Base-by-base conservation (phyloP, 2,113 vertebrate species). In the Noturus placidus region DNA sequence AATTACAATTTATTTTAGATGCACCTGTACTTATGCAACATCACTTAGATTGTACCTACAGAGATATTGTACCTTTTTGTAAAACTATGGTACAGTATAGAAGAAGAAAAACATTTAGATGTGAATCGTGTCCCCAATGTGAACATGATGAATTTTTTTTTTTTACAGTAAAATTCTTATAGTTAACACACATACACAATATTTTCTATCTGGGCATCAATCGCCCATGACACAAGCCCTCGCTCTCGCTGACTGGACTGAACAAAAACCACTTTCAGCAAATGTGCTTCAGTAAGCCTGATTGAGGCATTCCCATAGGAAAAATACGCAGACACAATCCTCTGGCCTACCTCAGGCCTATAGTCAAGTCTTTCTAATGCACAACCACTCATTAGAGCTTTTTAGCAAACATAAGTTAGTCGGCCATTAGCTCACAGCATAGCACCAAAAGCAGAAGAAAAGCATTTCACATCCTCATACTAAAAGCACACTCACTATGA, bases 401-500 rank as follows among this genome's bases (percentile, higher is more conserved):
- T 85, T 83, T 50, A 80, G 67, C 61, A 6, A 67, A 56, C 7
- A 56, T 63, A 76, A 38, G n/a, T 61, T 38, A 35, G n/a, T 84
- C 42, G 69, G 70, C 50, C 87, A 88, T 88, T 85, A 84, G 42
- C 87, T 72, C 76, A 85, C 14, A 88, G 56, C 70, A 70, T 57
- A 82, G 78, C 25, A 76, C 35, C 56, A 54, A 88, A 88, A 82
- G 27, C 22, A 83, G 72, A 82, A 85, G n/a, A 76, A 77, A 72
- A 38, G 35, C 80, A 15, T 25, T 82, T 83, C n/a, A 56, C 52
- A 78, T 78, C 81, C 87, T 70, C 54, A 67, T 38, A 56, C 57
- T 69, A 90, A 86, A 83, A 80, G 84, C 74, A 20, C 81, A 88
- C 27, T 82, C 63, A 63, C 42, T 27, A 84, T 52, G 65, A 70